Percentiles rank a stretch among this genome's conserved stretches.
phyloP scores from a whole-genome alignment of 2,888 invertebrate species.

The Acanthococcus lagerstroemiae region DNA sequence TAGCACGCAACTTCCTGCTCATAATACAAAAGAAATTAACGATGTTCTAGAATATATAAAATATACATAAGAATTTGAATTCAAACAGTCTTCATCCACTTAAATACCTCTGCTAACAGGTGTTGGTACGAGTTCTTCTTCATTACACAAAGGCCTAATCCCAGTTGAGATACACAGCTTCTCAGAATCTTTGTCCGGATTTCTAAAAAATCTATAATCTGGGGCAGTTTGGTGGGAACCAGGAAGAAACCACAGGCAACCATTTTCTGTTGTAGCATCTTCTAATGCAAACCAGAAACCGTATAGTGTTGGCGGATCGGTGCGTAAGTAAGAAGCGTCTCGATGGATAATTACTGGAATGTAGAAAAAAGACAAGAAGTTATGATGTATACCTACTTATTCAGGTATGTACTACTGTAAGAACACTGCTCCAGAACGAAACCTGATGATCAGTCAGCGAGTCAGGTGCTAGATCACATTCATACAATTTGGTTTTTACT shows the following conservation, averaged over 20 bases:
- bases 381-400: too few relatives aligned
- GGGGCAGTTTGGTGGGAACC: conserved; percentile 81
- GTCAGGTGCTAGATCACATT: too few relatives aligned
- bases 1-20: conserved; percentile 69
- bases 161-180: conserved; percentile 59
- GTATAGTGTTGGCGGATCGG: conserved; percentile 58
- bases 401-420: too few relatives aligned
- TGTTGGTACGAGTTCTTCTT: conserved; percentile 62
- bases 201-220: conserved; percentile 51
- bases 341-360: conserved; percentile 62
- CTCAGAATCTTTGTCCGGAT: conserved; percentile 53
- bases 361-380: too few relatives aligned
- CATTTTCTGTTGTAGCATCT: conserved; percentile 84
- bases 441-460: too few relatives aligned
- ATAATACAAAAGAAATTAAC: background rate
- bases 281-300: conserved; percentile 97
- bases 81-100: background rate
- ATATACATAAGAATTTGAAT: background rate
- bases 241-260: conserved; percentile 84
- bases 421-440: too few relatives aligned
- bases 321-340: conserved; percentile 79
- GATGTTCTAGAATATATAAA: background rate
- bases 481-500: too few relatives aligned
- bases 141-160: conserved; percentile 58
- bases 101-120: conserved; percentile 71